phyloP scores from a whole-genome alignment of 2,797 vertebrate species.

The Sebastes trivittatus region DNA sequence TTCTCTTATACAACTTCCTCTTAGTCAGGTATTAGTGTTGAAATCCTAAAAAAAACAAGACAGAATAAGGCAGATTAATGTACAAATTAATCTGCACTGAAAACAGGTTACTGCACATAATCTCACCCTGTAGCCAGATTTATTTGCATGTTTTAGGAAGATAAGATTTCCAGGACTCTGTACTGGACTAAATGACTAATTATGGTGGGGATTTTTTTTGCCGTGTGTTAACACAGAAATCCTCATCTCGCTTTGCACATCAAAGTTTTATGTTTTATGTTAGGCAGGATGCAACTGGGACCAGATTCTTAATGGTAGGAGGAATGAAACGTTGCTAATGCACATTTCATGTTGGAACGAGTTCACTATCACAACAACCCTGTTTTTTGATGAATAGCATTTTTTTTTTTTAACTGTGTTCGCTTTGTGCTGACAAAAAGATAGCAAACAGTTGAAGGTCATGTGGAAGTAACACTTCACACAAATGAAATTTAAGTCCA shows the following conservation, averaged over 20 bases:
- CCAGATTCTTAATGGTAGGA: background rate
- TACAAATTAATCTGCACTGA: background rate
- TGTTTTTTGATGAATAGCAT: background rate
- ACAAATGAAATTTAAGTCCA: background rate
- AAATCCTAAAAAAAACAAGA: background rate
- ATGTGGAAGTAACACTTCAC: background rate
- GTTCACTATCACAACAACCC: background rate
- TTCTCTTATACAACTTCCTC: background rate
- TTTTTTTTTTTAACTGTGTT: background rate
- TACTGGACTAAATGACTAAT: constrained; percentile 9
- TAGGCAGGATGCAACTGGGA: background rate
- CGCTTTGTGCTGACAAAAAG: background rate
- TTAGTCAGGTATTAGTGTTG: background rate
- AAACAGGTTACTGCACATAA: constrained; percentile 2
- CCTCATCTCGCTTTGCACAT: background rate
- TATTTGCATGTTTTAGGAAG: constrained; percentile 16
- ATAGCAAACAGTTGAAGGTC: background rate
- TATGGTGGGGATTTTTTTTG: background rate
- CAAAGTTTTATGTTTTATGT: background rate
- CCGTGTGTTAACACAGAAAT: background rate
- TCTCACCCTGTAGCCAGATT: background rate
- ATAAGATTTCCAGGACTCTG: background rate
- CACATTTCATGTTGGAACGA: background rate
- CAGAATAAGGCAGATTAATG: background rate
- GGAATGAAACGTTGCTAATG: background rate